Evolutionary conservation across 2,797 vertebrate species (phyloP).

Genomic region (Sphaeramia orbicularis): DNA sequence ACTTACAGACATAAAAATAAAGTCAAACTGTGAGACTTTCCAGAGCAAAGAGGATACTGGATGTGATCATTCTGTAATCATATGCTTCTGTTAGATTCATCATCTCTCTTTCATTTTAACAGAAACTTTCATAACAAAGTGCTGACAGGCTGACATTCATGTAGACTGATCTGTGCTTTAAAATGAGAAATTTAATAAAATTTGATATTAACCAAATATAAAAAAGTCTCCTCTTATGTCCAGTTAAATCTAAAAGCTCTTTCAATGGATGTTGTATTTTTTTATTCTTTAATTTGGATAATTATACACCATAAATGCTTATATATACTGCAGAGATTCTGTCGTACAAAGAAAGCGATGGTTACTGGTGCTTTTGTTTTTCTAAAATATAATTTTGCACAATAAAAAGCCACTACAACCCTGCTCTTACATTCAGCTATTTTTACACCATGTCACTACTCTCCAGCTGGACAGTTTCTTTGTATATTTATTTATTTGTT

Average conservation of each 20-base stretch:
- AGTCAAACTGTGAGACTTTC: conserved; percentile 10
- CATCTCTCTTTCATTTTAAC: conserved; percentile 14
- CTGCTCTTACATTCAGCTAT: conserved; percentile 31
- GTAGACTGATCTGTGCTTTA: not conserved
- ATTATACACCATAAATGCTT: not conserved
- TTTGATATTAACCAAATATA: conserved; percentile 1
- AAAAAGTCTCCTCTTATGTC: not conserved
- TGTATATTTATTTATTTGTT: conserved; percentile 3
- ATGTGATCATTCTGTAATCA: conserved; percentile 16
- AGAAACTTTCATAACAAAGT: conserved; percentile 7
- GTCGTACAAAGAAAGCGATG: not conserved
- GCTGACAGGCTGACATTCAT: conserved; percentile 1
- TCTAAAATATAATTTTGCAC: not conserved
- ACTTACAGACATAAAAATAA: conserved; percentile 11
- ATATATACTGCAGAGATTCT: not conserved
- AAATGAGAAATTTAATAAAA: conserved; percentile 1
- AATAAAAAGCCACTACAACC: conserved; percentile 22
- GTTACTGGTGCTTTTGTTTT: conserved; percentile 4
- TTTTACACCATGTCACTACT: conserved; percentile 27
- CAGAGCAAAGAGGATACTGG: conserved; percentile 7
- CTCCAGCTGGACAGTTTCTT: conserved; percentile 22
- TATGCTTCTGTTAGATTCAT: conserved; percentile 15
- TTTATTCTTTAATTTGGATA: not conserved
- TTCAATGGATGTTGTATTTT: not conserved
- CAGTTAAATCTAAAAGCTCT: not conserved